These are phyloP conservation scores for Castor canadensis DNA, from an alignment of 2,113 vertebrate species.

Conservation along the genomic window DNA sequence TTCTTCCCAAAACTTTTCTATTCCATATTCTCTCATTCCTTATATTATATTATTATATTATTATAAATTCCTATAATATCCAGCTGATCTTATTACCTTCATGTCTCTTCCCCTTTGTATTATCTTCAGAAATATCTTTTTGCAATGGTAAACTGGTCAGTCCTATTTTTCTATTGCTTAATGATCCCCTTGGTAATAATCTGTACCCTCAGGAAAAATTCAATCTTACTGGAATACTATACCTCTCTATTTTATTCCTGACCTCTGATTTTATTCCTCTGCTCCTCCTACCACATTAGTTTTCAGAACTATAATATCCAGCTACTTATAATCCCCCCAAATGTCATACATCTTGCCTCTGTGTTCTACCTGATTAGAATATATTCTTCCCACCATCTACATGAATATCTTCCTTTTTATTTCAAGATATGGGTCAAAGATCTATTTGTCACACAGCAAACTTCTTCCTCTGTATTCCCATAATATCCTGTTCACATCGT, in stretches of 20 bases:
- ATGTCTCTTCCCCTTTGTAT: neutral
- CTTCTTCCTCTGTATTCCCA: neutral
- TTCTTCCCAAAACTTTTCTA: neutral
- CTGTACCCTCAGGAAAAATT: neutral
- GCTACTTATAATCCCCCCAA: neutral
- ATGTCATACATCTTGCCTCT: neutral
- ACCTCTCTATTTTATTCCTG: neutral
- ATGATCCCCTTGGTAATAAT: neutral
- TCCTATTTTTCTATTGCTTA: constrained; percentile 6
- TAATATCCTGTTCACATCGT: neutral
- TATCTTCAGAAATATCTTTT: neutral
- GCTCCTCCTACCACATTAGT: neutral
- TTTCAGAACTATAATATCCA: neutral
- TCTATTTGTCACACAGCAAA: neutral
- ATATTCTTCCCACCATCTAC: neutral
- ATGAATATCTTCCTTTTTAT: neutral
- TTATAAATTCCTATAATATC: neutral
- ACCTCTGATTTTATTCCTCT: neutral
- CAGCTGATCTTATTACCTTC: neutral
- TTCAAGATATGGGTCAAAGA: neutral
- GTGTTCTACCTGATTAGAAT: neutral
- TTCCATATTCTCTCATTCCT: too few relatives aligned
- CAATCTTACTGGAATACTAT: neutral
- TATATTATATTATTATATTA: too few relatives aligned
- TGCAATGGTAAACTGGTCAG: neutral